Evolutionary conservation across 1,140 invertebrate genomes (phyloP).

Genomic region (Propsilocerus akamusi): DNA sequence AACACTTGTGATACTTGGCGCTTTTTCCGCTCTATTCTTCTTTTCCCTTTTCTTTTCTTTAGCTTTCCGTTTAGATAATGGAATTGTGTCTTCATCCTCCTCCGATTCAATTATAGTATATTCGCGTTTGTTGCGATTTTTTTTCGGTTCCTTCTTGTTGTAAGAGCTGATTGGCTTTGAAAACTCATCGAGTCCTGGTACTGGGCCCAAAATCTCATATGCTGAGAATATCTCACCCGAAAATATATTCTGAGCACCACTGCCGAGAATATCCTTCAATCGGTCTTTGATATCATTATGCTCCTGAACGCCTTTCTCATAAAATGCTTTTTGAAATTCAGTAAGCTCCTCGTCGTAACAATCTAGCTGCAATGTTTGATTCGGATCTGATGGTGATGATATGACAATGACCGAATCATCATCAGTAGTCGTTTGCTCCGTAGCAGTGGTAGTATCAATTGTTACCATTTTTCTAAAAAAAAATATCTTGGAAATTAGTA

Average conservation of each 20-base stretch:
- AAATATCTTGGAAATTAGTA: too few species aligned
- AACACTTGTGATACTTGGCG: slow-evolving; percentile 22
- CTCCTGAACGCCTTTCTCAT: slow-evolving; percentile 34
- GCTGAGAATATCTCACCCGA: slow-evolving; percentile 37
- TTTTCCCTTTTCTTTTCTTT: not conserved
- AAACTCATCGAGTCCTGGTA: slow-evolving; percentile 3
- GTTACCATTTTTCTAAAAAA: too few species aligned
- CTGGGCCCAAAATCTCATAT: slow-evolving; percentile 14
- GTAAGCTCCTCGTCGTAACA: slow-evolving; percentile 45
- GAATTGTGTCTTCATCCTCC: slow-evolving; percentile 22
- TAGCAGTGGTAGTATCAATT: not conserved
- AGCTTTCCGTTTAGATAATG: slow-evolving; percentile 18
- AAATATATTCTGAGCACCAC: slow-evolving; percentile 36
- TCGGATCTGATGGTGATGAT: not conserved
- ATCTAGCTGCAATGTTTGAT: slow-evolving; percentile 36
- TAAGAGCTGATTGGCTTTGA: not conserved
- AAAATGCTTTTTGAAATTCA: slow-evolving; percentile 32
- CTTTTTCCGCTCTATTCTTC: slow-evolving; percentile 12
- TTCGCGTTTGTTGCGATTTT: not conserved
- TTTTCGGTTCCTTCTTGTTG: slow-evolving; percentile 3
- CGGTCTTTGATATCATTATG: slow-evolving; percentile 36
- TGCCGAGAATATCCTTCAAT: slow-evolving; percentile 32
- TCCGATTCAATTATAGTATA: slow-evolving; percentile 6
- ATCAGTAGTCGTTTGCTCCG: not conserved
- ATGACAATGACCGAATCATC: not conserved